Evolutionary conservation across 2,888 invertebrate genomes (phyloP), one percentile per base, ranked within the genome.

Genomic region (Acronicta alni): DNA sequence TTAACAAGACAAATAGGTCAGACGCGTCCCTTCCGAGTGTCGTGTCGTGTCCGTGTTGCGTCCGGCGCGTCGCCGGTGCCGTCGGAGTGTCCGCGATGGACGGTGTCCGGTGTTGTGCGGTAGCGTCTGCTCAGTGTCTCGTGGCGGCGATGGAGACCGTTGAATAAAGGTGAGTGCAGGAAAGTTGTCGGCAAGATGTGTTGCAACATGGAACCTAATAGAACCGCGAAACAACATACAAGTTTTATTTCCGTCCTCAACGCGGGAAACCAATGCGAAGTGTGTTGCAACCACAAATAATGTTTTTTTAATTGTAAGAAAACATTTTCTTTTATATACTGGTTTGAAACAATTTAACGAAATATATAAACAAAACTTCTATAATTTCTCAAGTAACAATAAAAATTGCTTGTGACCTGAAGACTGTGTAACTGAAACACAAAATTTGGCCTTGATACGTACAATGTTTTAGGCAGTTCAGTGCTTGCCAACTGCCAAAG

Each of bases 1-100:
- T 89, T 85, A 85, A 89, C 86, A 87, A 88, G 88, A 86, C 89
- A 85, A 88, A 89, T 89, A 88, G 84, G 80, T 83, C 82, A 82
- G 80, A 76, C 82, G 80, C 75, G 82, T 81, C 76, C 84, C 82
- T 89, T 88, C 88, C 83, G 79, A 81, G 87, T 82, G 84, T 80
- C 79, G 77, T 68, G 57, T 70, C 72, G 78, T 73, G 75, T 71
- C 72, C 75, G 77, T 67, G 75, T 69, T 52, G 72, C 63, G 77
- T 74, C 74, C 71, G 79, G 79, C 70, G 65, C 72, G 59, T 60
- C 60, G 56, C 75, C 77, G 75, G 75, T 75, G 63, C 67, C 62
- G 59, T 63, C 78, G 75, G 72, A 62, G 72, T 64, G 65, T 58
- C 53, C 68, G 63, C 72, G 69, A 79, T 79, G 79, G 58, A 60